Evolutionary conservation across 2,797 vertebrate species (phyloP), one percentile per base, ranked within the genome.

Genomic region (Syngnathus rostellatus): DNA sequence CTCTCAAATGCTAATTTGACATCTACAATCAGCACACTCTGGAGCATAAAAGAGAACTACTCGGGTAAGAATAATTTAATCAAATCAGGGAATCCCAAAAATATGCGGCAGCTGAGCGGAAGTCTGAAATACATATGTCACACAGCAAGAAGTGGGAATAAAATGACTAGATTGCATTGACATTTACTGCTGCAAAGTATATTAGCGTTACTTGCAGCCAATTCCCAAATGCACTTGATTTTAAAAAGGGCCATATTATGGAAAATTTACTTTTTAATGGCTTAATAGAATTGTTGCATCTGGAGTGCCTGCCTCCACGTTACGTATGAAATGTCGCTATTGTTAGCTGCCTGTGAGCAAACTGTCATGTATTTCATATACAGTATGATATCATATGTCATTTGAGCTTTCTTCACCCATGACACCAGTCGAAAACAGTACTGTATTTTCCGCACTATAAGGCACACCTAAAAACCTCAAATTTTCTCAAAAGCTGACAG

Each of bases 1-100:
- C 67, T 72, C 11, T 55, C 8, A 57, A 51, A 66, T 59, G 3
- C n/a, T 43, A 45, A 39, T 21, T 53, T 38, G n/a, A 61, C 31
- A 63, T 50, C 45, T 45, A 8, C 45, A 63, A 50, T 63, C 23
- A 38, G 21, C 25, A 50, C 41, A 23, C 40, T 4, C 12, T 1
- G 41, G 60, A 62, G 21, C 7, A 62, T 45, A 62, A 45, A 62
- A 43, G 6, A 25, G 60, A 62, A 45, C 40, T 16, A 11, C 40
- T 45, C 41, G 14, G 12, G n/a, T 62, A 62, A n/a, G 60, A 45
- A 60, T 40, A 40, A 40, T 41, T 14, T 45, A 3, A 45, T 25
- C 12, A 62, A 62, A 62, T 62, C 21, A 17, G 41, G 11, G 6
- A 21, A 62, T 43, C 6, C 21, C 12, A 45, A 45, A 45, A 25